phyloP scores from a whole-genome alignment of 2,888 invertebrate species.

The Spodoptera exigua region DNA sequence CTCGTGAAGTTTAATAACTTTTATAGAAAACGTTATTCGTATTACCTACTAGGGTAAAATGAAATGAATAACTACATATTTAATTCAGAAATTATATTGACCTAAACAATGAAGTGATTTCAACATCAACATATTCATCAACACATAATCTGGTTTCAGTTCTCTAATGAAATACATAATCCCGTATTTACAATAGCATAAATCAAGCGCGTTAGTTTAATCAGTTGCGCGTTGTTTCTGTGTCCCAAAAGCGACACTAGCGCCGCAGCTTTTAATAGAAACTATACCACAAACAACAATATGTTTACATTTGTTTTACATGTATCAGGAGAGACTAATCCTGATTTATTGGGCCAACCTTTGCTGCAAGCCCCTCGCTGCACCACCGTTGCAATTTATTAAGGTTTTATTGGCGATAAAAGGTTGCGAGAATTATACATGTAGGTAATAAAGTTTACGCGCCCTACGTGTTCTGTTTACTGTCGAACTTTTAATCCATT shows the following conservation, averaged over 20 bases:
- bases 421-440: constrained; percentile 40
- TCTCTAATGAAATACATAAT: constrained; percentile 20
- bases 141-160: constrained; percentile 13
- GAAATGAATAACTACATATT: too few species aligned
- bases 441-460: constrained; percentile 35
- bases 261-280: constrained; percentile 41
- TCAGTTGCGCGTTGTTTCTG: constrained; percentile 17
- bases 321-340: constrained; percentile 57
- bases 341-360: constrained; percentile 57
- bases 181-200: constrained; percentile 17
- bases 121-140: constrained; percentile 6
- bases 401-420: constrained; percentile 55
- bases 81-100: too few species aligned
- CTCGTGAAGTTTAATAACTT: too few species aligned
- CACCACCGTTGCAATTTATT: constrained; percentile 54
- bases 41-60: too few species aligned
- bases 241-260: constrained; percentile 28
- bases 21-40: too few species aligned
- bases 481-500: constrained; percentile 24
- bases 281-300: constrained; percentile 52
- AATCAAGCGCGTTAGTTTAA: constrained; percentile 32
- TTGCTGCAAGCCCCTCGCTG: constrained; percentile 37
- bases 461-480: too few species aligned
- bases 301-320: constrained; percentile 53
- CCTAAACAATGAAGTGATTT: background rate